Percentiles rank a stretch among this genome's conserved stretches.
Evolutionary conservation across 2,797 vertebrate genomes (phyloP).

Genomic region (Semotilus atromaculatus): DNA sequence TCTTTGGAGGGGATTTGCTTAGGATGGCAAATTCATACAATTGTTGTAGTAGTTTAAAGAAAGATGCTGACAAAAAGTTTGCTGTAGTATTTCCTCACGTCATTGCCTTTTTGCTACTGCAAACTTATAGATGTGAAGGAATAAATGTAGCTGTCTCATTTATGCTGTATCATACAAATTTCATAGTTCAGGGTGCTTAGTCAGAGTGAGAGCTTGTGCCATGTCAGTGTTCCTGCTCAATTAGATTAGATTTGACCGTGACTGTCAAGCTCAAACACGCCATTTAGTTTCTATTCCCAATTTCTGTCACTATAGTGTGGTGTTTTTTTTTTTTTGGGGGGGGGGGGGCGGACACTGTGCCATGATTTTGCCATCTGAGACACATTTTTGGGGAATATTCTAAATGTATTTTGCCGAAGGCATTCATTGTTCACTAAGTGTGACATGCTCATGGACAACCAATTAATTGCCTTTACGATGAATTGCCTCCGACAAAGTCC

Average conservation of each 20-base stretch:
- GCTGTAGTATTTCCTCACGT: not conserved
- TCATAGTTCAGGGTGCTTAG: slow-evolving; percentile 23
- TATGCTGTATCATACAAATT: slow-evolving; percentile 35
- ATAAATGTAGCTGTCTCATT: slow-evolving; percentile 22
- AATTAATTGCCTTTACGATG: slow-evolving; percentile 3
- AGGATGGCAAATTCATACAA: slow-evolving; percentile 18
- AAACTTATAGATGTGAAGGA: slow-evolving; percentile 14
- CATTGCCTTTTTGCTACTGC: not conserved
- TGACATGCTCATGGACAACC: not conserved
- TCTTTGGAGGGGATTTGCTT: slow-evolving; percentile 15
- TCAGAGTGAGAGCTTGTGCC: slow-evolving; percentile 33
- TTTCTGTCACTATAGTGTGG: not conserved
- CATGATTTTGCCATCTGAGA: not conserved
- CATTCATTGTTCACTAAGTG: not conserved
- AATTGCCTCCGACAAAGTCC: not conserved
- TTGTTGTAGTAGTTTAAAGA: slow-evolving; percentile 10
- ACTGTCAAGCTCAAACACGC: not conserved
- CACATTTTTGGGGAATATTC: not conserved
- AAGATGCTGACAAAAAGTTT: slow-evolving; percentile 13
- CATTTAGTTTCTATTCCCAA: not conserved
- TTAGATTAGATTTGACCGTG: slow-evolving; percentile 9
- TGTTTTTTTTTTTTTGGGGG: too few species aligned
- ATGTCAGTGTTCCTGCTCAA: slow-evolving; percentile 37
- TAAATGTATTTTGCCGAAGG: not conserved
- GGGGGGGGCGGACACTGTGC: accelerated